These are phyloP conservation scores for Poeciliopsis infans DNA, from an alignment of 2,797 vertebrate species.

Conservation along the genomic window DNA sequence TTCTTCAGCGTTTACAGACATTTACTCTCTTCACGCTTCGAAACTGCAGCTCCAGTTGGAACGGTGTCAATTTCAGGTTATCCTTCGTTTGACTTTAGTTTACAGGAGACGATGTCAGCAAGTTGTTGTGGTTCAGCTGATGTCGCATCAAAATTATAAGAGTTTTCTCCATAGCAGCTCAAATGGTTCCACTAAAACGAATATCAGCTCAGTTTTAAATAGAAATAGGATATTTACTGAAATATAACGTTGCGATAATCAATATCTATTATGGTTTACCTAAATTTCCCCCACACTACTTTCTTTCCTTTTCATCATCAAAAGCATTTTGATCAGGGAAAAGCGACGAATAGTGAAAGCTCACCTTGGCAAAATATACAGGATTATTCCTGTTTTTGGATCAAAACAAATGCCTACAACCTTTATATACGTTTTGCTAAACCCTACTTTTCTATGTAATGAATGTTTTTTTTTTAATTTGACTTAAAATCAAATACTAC, in stretches of 20 bases:
- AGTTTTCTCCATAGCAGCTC: not conserved
- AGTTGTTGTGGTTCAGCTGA: not conserved
- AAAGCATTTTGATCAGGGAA: not conserved
- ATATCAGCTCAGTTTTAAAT: not conserved
- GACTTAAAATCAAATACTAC: not conserved
- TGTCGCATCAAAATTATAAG: not conserved
- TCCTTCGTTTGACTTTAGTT: constrained; percentile 22
- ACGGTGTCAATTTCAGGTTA: not conserved
- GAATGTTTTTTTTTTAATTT: not conserved
- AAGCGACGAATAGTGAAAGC: not conserved
- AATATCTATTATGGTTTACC: not conserved
- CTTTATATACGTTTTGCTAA: not conserved
- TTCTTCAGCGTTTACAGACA: constrained; percentile 68
- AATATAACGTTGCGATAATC: not conserved
- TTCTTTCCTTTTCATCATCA: not conserved
- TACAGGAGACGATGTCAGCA: constrained; percentile 26
- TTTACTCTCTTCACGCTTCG: constrained; percentile 30
- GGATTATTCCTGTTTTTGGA: not conserved
- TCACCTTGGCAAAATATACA: not conserved
- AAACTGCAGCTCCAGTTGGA: constrained; percentile 18
- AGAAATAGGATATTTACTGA: not conserved
- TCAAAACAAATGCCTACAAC: not conserved
- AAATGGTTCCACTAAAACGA: not conserved
- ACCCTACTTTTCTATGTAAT: not conserved
- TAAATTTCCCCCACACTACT: not conserved